Evolutionary conservation across 64 coral and sea anemone genomes (phyloP), one percentile per base, ranked within the genome.

Genomic region (Pocillopora damicornis): DNA sequence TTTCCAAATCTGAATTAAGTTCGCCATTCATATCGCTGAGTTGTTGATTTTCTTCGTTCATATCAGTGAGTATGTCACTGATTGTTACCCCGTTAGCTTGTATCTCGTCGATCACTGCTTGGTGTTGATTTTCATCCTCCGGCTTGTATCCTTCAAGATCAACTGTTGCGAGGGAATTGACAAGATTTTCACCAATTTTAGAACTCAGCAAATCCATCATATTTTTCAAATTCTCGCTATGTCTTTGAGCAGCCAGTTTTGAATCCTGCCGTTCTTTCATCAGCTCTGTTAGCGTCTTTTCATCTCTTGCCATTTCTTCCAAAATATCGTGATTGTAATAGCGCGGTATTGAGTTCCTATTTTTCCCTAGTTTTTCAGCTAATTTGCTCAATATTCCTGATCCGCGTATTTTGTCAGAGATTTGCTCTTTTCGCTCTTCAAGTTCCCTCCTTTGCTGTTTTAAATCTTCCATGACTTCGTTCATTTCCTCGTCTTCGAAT

Each of bases 401-500:
- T 15, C 68, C 62, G 85, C 59, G 61, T 60, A 97, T 93, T 74
- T 59, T 56, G 14, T 81, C 18, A 45, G 75, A 71, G 16, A 97
- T 35, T 5, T 84, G 82, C 65, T 57, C 82, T 12, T 65, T 57
- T 60, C 76, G 61, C 73, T 82, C 37, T 42, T 93, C 83, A 16
- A 97, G 72, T 15, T 87, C 37, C 9, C 75, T 13, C 58, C 58
- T 88, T 58, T 23, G 45, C 60, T 90, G 82, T 15, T 6, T 58
- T 20, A 97, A 87, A 9, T 92, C 83, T 18, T 23, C 25, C 37
- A 93, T 75, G 36, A 76, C 62, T 75, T 93, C 82, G 67, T 90
- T 63, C 13, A 97, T 75, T 83, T 90, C 94, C 25, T 97, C 91
- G 56, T 81, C 75, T 90, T 93, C 90, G 15, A 90, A 63, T 79